Conservation (phyloP, 2,113 vertebrate species). For the Menidia beryllina region DNA sequence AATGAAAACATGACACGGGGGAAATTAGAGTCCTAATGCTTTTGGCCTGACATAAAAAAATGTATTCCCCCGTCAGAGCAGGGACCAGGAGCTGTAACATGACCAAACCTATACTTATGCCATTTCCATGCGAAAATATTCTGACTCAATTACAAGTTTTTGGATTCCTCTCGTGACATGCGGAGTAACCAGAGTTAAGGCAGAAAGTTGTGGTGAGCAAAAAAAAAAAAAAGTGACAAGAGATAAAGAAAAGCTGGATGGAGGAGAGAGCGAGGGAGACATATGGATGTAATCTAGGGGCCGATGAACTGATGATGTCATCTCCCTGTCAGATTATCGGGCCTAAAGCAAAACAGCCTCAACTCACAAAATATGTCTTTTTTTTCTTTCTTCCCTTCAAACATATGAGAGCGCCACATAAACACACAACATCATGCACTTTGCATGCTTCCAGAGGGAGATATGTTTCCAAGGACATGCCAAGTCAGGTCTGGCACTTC, state of each 20-base stretch:
- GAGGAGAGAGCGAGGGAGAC: slow-evolving; percentile 34
- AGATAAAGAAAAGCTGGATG: slow-evolving; percentile 16
- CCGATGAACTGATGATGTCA: slow-evolving; percentile 75
- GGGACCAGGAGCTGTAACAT: slow-evolving; percentile 25
- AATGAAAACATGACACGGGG: slow-evolving; percentile 43
- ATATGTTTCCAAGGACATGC: slow-evolving; percentile 13
- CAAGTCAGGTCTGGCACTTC: slow-evolving; percentile 15
- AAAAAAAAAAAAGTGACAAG: slow-evolving; percentile 12
- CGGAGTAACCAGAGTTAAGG: slow-evolving; percentile 21
- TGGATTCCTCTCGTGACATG: slow-evolving; percentile 31
- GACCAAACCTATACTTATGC: slow-evolving; percentile 20
- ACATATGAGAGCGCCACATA: slow-evolving; percentile 30
- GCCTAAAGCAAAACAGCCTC: slow-evolving; percentile 66
- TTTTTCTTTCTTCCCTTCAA: no score
- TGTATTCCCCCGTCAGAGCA: slow-evolving; percentile 49
- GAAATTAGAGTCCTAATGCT: slow-evolving; percentile 36
- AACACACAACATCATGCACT: slow-evolving; percentile 15
- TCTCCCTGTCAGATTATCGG: slow-evolving; percentile 79
- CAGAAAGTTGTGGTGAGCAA: neutral
- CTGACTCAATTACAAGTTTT: slow-evolving; percentile 22
- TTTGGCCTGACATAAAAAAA: slow-evolving; percentile 42
- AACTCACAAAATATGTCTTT: slow-evolving; percentile 64
- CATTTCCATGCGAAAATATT: slow-evolving; percentile 18
- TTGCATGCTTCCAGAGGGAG: slow-evolving; percentile 21
- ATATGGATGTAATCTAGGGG: slow-evolving; percentile 77